Evolutionary conservation across 2,113 vertebrate species (phyloP).

Genomic region (Macrotus californicus): DNA sequence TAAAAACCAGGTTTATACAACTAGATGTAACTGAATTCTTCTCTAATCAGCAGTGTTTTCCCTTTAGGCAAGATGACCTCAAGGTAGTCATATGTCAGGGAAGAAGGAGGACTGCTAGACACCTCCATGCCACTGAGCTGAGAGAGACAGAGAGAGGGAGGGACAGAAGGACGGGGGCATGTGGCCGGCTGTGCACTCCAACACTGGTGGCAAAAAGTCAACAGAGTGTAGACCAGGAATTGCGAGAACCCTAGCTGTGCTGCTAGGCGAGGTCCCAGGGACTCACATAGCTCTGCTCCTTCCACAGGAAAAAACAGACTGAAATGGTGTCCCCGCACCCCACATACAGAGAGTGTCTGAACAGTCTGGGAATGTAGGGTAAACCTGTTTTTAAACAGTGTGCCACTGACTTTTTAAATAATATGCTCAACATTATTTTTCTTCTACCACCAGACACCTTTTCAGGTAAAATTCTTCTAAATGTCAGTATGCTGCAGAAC

Average conservation of each 20-base stretch:
- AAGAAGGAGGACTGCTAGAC: background rate
- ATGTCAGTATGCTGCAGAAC: background rate
- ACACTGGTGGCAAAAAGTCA: background rate
- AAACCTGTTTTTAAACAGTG: background rate
- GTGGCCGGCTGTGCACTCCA: background rate
- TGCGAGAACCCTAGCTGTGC: fast-evolving
- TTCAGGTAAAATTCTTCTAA: background rate
- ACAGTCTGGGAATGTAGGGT: background rate
- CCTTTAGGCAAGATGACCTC: background rate
- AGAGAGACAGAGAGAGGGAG: background rate
- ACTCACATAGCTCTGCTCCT: background rate
- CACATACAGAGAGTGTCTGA: background rate
- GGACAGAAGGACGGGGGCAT: background rate
- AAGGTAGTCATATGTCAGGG: background rate
- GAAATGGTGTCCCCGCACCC: background rate
- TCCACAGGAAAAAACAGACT: background rate
- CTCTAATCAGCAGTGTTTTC: background rate
- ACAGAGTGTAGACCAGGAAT: background rate
- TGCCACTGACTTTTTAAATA: background rate
- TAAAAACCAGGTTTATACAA: background rate
- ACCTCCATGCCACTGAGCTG: background rate
- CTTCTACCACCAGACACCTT: background rate
- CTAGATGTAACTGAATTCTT: background rate
- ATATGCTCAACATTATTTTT: background rate
- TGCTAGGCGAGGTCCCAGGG: background rate